A percentile compares a stretch with the other conserved stretches of the same genome.
phyloP scores from a whole-genome alignment of 2,888 invertebrate species.

The Drosophila monieri region DNA sequence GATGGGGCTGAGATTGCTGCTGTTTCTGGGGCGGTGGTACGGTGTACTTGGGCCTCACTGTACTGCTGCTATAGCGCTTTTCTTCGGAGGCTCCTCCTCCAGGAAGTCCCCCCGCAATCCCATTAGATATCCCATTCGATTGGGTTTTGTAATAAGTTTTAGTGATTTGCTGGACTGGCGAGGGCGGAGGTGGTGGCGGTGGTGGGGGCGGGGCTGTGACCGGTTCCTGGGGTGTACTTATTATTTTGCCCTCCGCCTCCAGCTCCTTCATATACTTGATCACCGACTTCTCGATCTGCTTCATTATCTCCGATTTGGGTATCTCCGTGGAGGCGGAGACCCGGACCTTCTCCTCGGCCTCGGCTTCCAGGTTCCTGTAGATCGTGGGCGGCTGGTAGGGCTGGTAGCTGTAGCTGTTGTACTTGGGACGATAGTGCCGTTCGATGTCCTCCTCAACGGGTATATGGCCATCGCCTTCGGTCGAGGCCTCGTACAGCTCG shows the following conservation, averaged over 20 bases:
- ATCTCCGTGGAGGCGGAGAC: conserved; percentile 81
- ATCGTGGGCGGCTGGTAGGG: conserved; percentile 44
- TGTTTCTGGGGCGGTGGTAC: conserved; percentile 11
- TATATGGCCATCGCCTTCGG: conserved; percentile 25
- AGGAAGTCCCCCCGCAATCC: background rate
- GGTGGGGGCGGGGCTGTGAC: background rate
- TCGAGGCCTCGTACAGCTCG: conserved; percentile 54
- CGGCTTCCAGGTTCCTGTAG: conserved; percentile 58
- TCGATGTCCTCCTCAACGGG: conserved; percentile 55
- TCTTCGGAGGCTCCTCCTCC: conserved; percentile 52
- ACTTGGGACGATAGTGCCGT: conserved; percentile 78
- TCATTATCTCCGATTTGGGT: conserved; percentile 82
- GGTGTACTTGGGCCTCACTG: conserved; percentile 80
- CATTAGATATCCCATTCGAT: background rate
- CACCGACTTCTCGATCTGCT: conserved; percentile 83
- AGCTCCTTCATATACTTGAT: conserved; percentile 83
- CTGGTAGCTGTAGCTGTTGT: conserved; percentile 53
- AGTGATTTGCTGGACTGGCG: conserved; percentile 33
- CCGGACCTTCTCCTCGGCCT: conserved; percentile 74
- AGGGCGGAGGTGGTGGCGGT: conserved; percentile 43
- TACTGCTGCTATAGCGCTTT: conserved; percentile 74
- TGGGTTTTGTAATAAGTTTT: conserved; percentile 79
- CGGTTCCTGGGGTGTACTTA: conserved; percentile 70
- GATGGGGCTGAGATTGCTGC: conserved; percentile 1
- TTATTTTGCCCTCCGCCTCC: conserved; percentile 82